Base-by-base conservation (phyloP, 2,797 vertebrate genomes). In the Schizopygopsis malacanthus region DNA sequence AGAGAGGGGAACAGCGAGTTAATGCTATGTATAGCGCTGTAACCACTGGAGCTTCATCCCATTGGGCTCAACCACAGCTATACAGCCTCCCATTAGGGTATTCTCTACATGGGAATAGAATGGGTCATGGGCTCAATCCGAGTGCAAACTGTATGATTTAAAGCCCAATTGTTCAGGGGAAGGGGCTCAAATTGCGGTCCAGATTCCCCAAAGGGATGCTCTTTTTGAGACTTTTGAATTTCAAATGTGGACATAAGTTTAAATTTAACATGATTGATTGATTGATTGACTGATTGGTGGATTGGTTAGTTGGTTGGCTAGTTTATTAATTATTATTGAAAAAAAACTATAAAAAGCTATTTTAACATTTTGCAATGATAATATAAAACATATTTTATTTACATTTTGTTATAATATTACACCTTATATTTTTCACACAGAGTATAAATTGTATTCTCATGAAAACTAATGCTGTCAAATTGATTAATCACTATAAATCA, bases 21-120 rank as follows among this genome's bases (percentile, higher is more conserved):
- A 52, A 20, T 25, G 37, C 83, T 86, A 81, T 81, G 54, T 83
- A 86, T 89, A 81, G 54, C 77, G 75, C 59, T 56, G 50, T 39
- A 87, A 70, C 47, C 80, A 59, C 45, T 67, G 37, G 67, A 83
- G 86, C 37, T 67, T 82, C 71, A 45, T 47, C 54, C 71, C 70
- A 84, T 28, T 67, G 81, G 81, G 67, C 20, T 37, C 59, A 72
- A 20, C 52, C 52, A 70, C 65, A 84, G 71, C 20, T 63, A 71
- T 28, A 41, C 18, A 67, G 65, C 18, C 56, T 71, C 43, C 33
- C 22, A 28, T 69, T 56, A 9, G 71, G 28, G 59, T 16, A 70
- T 84, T 28, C 69, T n/a, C 84, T 75, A 6, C 9, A 10, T n/a
- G 41, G 56, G 25, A 47, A 69, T n/a, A 76, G 20, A 39, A 80